Conservation (phyloP, 92 coral and sea anemone species). For the Pocillopora grandis region DNA sequence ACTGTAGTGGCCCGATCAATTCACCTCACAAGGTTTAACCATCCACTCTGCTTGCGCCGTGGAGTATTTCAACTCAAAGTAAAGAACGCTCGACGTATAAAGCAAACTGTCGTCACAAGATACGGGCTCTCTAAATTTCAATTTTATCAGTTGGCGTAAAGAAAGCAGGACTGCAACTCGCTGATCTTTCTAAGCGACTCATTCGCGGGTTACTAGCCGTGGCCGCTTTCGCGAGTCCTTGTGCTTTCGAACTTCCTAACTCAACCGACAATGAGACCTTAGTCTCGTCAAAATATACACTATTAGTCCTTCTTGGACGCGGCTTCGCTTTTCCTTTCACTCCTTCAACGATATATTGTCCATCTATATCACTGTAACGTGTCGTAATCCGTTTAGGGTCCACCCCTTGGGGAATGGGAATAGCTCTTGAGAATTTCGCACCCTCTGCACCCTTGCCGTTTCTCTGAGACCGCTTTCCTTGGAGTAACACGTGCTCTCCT, state of each 20-base stretch:
- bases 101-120: neutral
- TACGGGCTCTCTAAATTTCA: constrained; percentile 1
- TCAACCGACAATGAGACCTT: constrained; percentile 55
- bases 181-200: neutral
- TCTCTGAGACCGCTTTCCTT: constrained; percentile 41
- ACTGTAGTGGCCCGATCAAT: neutral
- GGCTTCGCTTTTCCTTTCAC: constrained; percentile 13
- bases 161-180: neutral
- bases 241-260: constrained; percentile 35
- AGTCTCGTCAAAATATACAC: constrained; percentile 57
- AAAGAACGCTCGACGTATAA: neutral
- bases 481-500: constrained; percentile 44
- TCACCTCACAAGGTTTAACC: neutral
- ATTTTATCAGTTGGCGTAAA: constrained; percentile 6
- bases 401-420: constrained; percentile 59
- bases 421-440: constrained; percentile 48
- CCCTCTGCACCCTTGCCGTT: constrained; percentile 44
- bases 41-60: neutral
- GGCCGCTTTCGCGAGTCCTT: neutral
- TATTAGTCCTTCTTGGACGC: constrained; percentile 4
- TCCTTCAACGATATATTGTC: constrained; percentile 61
- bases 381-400: constrained; percentile 50
- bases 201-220: neutral
- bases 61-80: constrained; percentile 3
- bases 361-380: constrained; percentile 45